Percentiles rank a stretch among this genome's conserved stretches.
phyloP scores from a whole-genome alignment of 2,888 invertebrate genomes.

The Phymatocera aterrima region DNA sequence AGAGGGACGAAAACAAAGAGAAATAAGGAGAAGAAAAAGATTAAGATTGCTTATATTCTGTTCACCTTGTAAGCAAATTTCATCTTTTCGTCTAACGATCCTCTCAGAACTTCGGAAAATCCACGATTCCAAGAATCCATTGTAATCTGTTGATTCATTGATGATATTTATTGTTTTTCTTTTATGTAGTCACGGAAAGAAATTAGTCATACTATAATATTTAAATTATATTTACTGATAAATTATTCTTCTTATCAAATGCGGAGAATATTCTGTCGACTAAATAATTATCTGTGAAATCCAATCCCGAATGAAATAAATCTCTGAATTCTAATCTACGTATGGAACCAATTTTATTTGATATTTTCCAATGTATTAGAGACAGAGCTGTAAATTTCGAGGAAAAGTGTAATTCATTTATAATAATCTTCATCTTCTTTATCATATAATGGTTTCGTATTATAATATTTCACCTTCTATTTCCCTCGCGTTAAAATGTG shows the following conservation, averaged over 20 bases:
- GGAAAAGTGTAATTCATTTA: background rate
- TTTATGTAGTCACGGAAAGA: background rate
- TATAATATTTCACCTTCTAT: constrained; percentile 61
- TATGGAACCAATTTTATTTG: constrained; percentile 60
- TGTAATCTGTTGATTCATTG: constrained; percentile 9
- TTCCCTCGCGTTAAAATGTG: constrained; percentile 64
- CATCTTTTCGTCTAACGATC: constrained; percentile 76
- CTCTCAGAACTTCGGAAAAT: constrained; percentile 77
- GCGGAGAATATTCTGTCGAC: constrained; percentile 66
- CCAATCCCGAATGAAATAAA: constrained; percentile 65
- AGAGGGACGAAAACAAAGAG: too few species aligned
- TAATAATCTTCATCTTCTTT: background rate
- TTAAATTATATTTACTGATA: constrained; percentile 54
- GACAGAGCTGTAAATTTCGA: constrained; percentile 59
- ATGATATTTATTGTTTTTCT: background rate
- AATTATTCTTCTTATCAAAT: constrained; percentile 58
- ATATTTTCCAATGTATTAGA: constrained; percentile 66
- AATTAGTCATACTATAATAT: background rate
- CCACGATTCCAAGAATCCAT: constrained; percentile 70
- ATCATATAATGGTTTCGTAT: too few species aligned
- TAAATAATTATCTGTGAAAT: constrained; percentile 69
- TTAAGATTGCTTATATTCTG: background rate
- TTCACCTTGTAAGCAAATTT: constrained; percentile 66
- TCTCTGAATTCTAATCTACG: constrained; percentile 63
- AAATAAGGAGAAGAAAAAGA: background rate